Evolutionary conservation across 1,140 invertebrate species (phyloP), one percentile per base, ranked within the genome.

Genomic region (Lycorma delicatula): DNA sequence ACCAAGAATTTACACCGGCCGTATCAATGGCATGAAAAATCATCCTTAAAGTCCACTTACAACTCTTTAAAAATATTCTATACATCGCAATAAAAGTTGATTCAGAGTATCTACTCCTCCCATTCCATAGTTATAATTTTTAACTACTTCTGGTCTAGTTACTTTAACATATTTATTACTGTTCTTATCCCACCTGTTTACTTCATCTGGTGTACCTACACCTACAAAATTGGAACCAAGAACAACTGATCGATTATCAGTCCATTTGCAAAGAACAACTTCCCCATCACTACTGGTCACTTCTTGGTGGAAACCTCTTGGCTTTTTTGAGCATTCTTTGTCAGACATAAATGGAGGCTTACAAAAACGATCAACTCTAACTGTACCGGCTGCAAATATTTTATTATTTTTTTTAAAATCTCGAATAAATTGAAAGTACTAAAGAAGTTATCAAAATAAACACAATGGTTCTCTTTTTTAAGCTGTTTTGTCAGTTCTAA

Each of bases 51-150:
- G 69, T 68, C 63, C 66, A 68, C 41, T 68, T 66, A 41, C 62
- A 56, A 22, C 64, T 66, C 64, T 61, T 61, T 26, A 68, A 62
- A 18, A 46, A 49, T 20, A 63, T 67, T 52, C 66, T 59, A 56
- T 71, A 68, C 29, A 61, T n/a, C n/a, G 53, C 23, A 57, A 36
- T 12, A 65, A 60, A 27, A 64, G 54, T 18, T 55, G 60, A 56
- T 72, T 66, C 18, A 61, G 44, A 20, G 66, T 60, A 51, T 71
- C 68, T 20, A 71, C 62, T 22, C 70, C 67, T 27, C 67, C 67
- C 67, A 70, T 69, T 50, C 54, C 60, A 52, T 63, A 59, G 54
- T 71, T 71, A 57, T 71, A 70, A 36, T 47, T 18, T 47, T 63
- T 56, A 1, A 70, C 55, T 28, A 67, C 63, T 23, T 58, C 54